These are phyloP conservation scores for Seriola aureovittata DNA, from an alignment of 2,113 vertebrate genomes.

Conservation along the genomic window DNA sequence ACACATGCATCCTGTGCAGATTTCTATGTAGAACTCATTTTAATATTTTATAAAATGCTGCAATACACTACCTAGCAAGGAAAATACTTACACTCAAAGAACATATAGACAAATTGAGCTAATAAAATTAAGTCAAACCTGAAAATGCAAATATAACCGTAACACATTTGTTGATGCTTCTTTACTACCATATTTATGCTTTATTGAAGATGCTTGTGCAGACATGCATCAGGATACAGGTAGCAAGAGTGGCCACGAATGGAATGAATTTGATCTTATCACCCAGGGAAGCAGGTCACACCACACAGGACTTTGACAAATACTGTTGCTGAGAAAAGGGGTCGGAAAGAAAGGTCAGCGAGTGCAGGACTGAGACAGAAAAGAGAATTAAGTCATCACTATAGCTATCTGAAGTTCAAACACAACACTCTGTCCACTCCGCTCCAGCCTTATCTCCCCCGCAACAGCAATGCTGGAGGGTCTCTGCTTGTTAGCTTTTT, in stretches of 20 bases:
- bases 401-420: constrained; percentile 67
- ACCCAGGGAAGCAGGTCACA: constrained; percentile 47
- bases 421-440: constrained; percentile 48
- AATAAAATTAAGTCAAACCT: background rate
- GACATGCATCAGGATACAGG: constrained; percentile 11
- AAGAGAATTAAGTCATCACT: constrained; percentile 72
- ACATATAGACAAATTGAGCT: background rate
- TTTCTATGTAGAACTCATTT: constrained; percentile 5
- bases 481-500: constrained; percentile 26
- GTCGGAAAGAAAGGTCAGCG: constrained; percentile 76
- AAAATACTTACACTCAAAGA: background rate
- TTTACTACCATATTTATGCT: background rate
- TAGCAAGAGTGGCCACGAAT: constrained; percentile 27
- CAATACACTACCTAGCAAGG: background rate
- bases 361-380: constrained; percentile 65
- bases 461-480: constrained; percentile 35
- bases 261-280: constrained; percentile 70
- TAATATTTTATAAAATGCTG: background rate
- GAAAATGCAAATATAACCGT: background rate
- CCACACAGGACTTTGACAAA: constrained; percentile 67
- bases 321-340: constrained; percentile 57
- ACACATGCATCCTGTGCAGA: background rate
- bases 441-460: constrained; percentile 55
- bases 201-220: constrained; percentile 14
- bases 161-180: background rate